Percentiles rank a stretch among this genome's conserved stretches.
Evolutionary conservation across 1,140 invertebrate species (phyloP).

Genomic region (Mamestra configurata): DNA sequence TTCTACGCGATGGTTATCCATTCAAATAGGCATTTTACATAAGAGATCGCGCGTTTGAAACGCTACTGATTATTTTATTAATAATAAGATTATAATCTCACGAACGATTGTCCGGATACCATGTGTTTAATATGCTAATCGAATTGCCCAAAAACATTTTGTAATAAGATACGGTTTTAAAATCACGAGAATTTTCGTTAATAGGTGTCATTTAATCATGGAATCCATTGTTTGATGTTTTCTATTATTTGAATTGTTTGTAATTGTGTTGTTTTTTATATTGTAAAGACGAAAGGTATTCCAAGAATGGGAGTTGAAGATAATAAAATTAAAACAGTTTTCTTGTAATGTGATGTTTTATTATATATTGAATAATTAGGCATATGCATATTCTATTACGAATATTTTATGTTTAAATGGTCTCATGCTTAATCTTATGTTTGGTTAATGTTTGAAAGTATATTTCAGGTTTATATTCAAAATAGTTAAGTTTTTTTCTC

Average conservation of each 20-base stretch:
- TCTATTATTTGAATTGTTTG: no score
- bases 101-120: background rate
- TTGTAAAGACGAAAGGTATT: no score
- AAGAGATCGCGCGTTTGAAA: background rate
- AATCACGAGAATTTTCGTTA: constrained; percentile 8
- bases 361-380: no score
- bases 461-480: no score
- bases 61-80: constrained; percentile 9
- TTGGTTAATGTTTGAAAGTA: no score
- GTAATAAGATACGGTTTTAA: constrained; percentile 15
- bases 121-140: constrained; percentile 24
- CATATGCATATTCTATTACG: background rate
- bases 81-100: background rate
- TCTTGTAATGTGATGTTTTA: background rate
- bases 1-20: background rate
- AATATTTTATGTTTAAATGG: background rate
- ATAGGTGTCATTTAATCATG: constrained; percentile 7
- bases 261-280: no score
- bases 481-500: no score
- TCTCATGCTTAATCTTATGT: no score
- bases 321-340: background rate
- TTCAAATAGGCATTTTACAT: constrained; percentile 7
- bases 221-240: background rate
- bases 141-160: constrained; percentile 8
- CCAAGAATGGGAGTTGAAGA: background rate